Base-by-base conservation (phyloP, 2,797 vertebrate genomes). In the Apodemus agrarius region DNA sequence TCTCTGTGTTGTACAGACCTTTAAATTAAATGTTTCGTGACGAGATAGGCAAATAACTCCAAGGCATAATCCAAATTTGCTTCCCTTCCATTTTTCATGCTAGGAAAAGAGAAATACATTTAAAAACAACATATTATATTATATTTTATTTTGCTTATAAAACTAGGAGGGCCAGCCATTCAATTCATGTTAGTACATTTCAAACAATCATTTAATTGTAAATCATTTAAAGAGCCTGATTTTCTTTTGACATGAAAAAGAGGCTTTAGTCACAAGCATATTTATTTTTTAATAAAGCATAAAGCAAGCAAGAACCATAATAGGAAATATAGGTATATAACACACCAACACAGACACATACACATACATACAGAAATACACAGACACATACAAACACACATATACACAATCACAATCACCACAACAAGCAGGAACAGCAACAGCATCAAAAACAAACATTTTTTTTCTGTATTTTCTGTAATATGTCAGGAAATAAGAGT, bases 1-100 rank as follows among this genome's bases (percentile, higher is more conserved):
- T 89, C 34, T 93, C 24, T 90, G 67, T 91, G 43, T 91, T 89
- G 88, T 49, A 52, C 6, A 93, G 86, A 83, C 11, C n/a, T 95
- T 96, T 96, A 95, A 94, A 95, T 94, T 94, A 96, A 96, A 91
- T 96, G 90, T 90, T 74, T 57, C 65, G 67, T 96, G 75, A 94
- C 63, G 52, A 24, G 75, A 95, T 84, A 96, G 90, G 86, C 69
- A 96, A 95, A 94, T 90, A 95, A 94, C 65, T 87, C n/a, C 22
- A 89, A 12, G 76, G 43, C 21, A 90, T 74, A 93, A 59, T 95
- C 29, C 72, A 95, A 72, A 67, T 83, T 76, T 54, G 8, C 46
- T 37, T n/a, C 8, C 83, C 4, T 40, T 91, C 3, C 69, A 91
- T 87, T 82, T 83, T 59, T 90, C 31, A 22, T 81, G 7, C 69